Evolutionary conservation across 2,113 vertebrate genomes (phyloP), one percentile per base, ranked within the genome.

Genomic region (Gulo gulo): DNA sequence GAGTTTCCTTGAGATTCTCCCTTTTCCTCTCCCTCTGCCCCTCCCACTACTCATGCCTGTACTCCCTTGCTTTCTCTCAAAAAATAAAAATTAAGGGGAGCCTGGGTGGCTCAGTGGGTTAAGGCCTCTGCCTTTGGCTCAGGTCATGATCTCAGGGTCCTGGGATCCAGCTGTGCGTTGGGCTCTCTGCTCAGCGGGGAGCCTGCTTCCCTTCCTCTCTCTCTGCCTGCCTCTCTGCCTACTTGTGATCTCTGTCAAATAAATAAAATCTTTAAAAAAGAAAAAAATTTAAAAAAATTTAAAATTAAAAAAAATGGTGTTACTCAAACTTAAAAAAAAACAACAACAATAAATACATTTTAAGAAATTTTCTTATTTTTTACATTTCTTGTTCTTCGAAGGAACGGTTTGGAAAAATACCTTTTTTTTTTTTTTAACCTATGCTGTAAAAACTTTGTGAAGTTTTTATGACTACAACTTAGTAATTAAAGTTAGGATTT

Each of bases 361-460:
- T 34, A 34, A 74, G 59, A 59, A 59, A 59, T 57, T 88, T 80
- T 83, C 26, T 92, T 29, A 69, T 86, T 52, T 71, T 91, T 57
- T 92, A 59, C n/a, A 29, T 93, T n/a, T n/a, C n/a, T 57, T 96
- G 59, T 89, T 94, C 31, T 76, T 95, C 65, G 65, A 92, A 59
- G 34, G 26, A n/a, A 63, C 26, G 74, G 5, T 55, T 80, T 95
- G 2, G 50, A 59, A 95, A 87, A 67, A 85, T 80, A 74, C 31
- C 52, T n/a, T 2, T 21, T 57, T 55, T 55, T 20, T 55, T 20
- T 57, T 55, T 95, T 96, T 52, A 57, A 24, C 57, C 18, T 80
- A 6, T 94, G n/a, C 61, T 97, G 3, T 95, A 80, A 74, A 83
- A 74, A 39, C 31, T n/a, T n/a, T 82, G 26, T 94, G 65, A 85